These are phyloP conservation scores for Nanger granti DNA, from an alignment of 2,113 vertebrate species.

Conservation along the genomic window DNA sequence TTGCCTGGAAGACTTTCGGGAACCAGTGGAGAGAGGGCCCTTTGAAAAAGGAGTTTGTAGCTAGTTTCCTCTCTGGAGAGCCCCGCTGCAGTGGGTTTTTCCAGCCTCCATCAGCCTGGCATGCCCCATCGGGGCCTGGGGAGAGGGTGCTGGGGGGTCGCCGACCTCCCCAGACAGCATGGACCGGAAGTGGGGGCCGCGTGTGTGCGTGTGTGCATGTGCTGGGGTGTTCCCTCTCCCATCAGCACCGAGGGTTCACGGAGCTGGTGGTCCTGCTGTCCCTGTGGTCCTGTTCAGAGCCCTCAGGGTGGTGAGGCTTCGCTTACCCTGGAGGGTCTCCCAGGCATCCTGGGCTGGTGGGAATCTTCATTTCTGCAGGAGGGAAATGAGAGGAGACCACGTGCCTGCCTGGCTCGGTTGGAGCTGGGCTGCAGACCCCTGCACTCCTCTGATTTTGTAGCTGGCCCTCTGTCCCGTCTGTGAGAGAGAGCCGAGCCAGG, in stretches of 20 bases:
- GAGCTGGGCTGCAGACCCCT: background rate
- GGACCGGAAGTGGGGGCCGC: background rate
- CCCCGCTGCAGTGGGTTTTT: background rate
- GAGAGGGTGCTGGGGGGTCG: background rate
- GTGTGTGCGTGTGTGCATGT: accelerated
- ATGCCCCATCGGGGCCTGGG: background rate
- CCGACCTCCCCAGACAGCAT: background rate
- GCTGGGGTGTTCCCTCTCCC: background rate
- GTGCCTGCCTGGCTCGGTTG: accelerated
- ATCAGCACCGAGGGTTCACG: accelerated
- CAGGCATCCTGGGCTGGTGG: background rate
- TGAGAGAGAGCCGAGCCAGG: background rate
- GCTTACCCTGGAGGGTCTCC: background rate
- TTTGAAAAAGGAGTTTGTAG: background rate
- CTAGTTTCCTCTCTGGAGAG: background rate
- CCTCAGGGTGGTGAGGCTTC: background rate
- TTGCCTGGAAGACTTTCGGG: background rate
- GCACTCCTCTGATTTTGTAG: background rate
- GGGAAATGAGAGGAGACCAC: background rate
- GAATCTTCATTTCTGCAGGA: background rate
- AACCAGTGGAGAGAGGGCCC: background rate
- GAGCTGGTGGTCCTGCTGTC: background rate
- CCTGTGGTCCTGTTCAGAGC: background rate
- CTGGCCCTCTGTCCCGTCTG: background rate
- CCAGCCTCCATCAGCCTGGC: background rate